Base-by-base conservation (phyloP, 2,888 invertebrate species). In the Barypeithes pellucidus region DNA sequence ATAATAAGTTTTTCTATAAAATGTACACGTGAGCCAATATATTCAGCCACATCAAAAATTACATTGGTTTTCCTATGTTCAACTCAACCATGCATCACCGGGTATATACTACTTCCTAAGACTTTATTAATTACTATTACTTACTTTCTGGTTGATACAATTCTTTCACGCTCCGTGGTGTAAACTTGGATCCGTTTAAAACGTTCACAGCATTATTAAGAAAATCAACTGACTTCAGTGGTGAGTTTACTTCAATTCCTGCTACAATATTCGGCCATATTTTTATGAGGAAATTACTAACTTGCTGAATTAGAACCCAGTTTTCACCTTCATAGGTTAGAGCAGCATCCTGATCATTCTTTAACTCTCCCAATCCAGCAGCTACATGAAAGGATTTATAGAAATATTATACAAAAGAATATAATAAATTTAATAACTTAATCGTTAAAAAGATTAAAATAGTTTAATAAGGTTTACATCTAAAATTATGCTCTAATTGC, bases 281-380 rank as follows among this genome's bases (percentile, higher is more conserved):
- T 75, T 86, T 88, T 18, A 96, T 84, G 12, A 97, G 87, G 92
- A 95, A 96, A 86, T 96, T 96, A 85, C 94, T 93, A 57, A 94
- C 90, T 73, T 85, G 85, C 85, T 96, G 96, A 66, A 95, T 89
- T 12, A 97, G 87, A 0, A 97, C 93, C 82, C 95, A 95, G 87
- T 95, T 96, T 87, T 96, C 96, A 0, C 97, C 96, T 86, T 97
- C 96, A 83, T 95, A 97, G 0, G 93, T 97, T 82, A 93, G 93
- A 86, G 94, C 95, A 0, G 95, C 94, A 84, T 96, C 96, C 84
- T 95, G 92, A 82, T 94, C 92, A 83, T 93, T 91, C 52, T 94
- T 89, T 0, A 95, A 84, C 7, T 91, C 91, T 54, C 94, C 94
- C 62, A 96, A 86, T 14, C 92, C 90, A 24, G 94, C 86, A 39